phyloP scores from a whole-genome alignment of 2,797 vertebrate genomes.

The Todus mexicanus region DNA sequence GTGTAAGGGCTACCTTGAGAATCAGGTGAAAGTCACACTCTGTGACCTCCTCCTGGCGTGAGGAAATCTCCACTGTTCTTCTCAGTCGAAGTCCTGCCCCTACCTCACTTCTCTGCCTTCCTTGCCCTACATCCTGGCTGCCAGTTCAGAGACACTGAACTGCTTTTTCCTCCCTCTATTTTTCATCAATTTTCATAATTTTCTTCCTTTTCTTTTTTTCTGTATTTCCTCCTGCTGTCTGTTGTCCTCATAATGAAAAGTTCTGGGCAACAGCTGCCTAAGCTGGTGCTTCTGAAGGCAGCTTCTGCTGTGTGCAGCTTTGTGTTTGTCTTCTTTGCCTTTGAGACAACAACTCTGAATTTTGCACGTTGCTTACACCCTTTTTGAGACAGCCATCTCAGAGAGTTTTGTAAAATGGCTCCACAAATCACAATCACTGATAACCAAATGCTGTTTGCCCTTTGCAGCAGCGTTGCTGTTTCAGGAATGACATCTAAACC shows the following conservation, averaged over 20 bases:
- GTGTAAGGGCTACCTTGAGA: neutral
- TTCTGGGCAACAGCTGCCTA: neutral
- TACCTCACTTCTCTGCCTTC: neutral
- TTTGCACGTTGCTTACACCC: neutral
- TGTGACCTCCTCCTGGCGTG: neutral
- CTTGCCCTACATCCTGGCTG: neutral
- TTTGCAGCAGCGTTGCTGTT: neutral
- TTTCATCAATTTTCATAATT: neutral
- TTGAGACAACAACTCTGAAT: neutral
- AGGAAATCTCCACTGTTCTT: rapidly evolving
- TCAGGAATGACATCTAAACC: neutral
- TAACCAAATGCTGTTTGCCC: neutral
- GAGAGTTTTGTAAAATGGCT: neutral
- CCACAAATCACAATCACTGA: neutral
- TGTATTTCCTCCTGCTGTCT: neutral
- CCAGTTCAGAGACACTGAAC: neutral
- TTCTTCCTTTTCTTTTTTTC: neutral
- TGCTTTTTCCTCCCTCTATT: neutral
- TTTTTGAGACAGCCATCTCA: neutral
- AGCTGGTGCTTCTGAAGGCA: neutral
- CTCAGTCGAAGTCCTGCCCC: neutral
- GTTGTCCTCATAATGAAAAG: neutral
- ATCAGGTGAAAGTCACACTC: neutral
- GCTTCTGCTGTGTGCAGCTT: neutral
- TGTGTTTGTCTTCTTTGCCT: neutral